phyloP scores from a whole-genome alignment of 1,140 invertebrate species.

The Bombus waltoni region DNA sequence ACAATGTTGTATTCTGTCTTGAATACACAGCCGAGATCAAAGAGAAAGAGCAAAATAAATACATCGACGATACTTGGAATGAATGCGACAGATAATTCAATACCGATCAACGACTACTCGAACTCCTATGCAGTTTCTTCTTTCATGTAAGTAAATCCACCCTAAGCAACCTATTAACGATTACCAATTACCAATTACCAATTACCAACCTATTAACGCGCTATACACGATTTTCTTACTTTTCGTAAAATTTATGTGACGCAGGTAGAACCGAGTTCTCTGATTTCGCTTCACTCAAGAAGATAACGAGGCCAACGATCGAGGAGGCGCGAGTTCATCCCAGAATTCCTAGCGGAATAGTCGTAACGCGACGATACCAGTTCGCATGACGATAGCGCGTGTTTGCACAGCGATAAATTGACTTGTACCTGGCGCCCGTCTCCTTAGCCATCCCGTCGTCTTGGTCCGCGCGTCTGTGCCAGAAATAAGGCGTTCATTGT shows the following conservation, averaged over 20 bases:
- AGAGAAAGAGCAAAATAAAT: background rate
- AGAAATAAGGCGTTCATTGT: slow-evolving; percentile 65
- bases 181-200: too few relatives aligned
- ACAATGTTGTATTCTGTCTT: background rate
- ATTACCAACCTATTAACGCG: too few relatives aligned
- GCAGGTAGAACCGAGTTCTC: background rate
- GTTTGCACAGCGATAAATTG: slow-evolving; percentile 68
- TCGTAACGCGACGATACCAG: slow-evolving; percentile 45
- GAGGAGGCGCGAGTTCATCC: slow-evolving; percentile 25
- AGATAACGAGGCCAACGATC: slow-evolving; percentile 47
- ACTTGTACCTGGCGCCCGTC: slow-evolving; percentile 67
- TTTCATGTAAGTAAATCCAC: background rate
- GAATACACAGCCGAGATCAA: background rate
- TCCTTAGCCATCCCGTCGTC: slow-evolving; percentile 51
- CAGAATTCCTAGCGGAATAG: slow-evolving; percentile 44
- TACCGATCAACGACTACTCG: background rate
- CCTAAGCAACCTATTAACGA: too few relatives aligned
- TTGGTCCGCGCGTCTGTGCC: slow-evolving; percentile 44
- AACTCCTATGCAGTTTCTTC: background rate
- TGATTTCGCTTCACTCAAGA: background rate
- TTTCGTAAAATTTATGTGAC: too few relatives aligned
- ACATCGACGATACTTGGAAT: background rate
- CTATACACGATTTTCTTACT: too few relatives aligned
- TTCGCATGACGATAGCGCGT: slow-evolving; percentile 63
- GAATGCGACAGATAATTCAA: background rate